Evolutionary conservation across 2,113 vertebrate genomes (phyloP).

Genomic region (Centrocercus urophasianus): DNA sequence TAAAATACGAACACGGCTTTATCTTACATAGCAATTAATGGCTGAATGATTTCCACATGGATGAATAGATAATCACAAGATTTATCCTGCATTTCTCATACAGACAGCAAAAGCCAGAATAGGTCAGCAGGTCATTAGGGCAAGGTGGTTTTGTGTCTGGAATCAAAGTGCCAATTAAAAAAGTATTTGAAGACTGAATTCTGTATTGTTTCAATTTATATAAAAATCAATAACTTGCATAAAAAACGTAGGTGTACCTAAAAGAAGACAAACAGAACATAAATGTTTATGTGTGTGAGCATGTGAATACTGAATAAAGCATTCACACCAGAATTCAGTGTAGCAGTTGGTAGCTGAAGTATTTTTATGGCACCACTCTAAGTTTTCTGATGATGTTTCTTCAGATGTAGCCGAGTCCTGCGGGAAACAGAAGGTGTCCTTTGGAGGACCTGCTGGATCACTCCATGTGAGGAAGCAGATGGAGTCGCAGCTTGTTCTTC

Average conservation of each 20-base stretch:
- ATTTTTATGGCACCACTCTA: neutral
- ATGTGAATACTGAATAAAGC: neutral
- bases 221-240: neutral
- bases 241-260: neutral
- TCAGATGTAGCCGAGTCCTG: neutral
- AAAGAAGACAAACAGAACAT: neutral
- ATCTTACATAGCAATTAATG: neutral
- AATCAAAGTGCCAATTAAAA: neutral
- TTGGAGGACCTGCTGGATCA: constrained; percentile 20
- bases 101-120: neutral
- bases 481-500: constrained; percentile 34
- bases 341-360: neutral
- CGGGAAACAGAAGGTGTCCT: constrained; percentile 26
- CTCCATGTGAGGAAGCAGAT: constrained; percentile 26
- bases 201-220: neutral
- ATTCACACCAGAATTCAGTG: neutral
- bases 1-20: neutral
- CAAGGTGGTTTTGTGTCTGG: neutral
- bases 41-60: neutral
- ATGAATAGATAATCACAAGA: neutral
- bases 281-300: neutral
- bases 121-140: neutral
- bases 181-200: neutral
- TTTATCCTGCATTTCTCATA: neutral
- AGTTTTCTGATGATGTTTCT: constrained; percentile 13